phyloP scores from a whole-genome alignment of 2,888 invertebrate genomes.

The Morpho achilles region DNA sequence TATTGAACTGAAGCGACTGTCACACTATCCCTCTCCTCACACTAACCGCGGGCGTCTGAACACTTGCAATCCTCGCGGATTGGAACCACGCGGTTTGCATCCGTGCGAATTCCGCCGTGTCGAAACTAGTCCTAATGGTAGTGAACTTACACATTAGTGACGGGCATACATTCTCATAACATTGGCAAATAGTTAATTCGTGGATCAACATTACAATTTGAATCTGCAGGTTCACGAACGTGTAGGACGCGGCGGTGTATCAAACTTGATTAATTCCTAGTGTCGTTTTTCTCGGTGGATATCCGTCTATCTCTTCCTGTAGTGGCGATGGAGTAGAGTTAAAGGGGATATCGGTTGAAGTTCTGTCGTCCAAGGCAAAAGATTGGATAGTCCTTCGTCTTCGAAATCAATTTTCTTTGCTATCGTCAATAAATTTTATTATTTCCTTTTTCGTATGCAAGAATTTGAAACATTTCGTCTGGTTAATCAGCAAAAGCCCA shows the following conservation, averaged over 20 bases:
- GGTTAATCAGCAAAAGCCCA: not conserved
- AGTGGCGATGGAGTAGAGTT: not conserved
- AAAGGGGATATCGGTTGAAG: not conserved
- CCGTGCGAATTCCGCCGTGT: too few species aligned
- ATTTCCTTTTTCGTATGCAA: not conserved
- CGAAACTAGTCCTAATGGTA: too few species aligned
- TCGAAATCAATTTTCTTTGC: not conserved
- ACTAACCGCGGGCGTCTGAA: too few species aligned
- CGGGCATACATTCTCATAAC: too few species aligned
- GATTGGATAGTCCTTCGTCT: not conserved
- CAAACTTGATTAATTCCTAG: not conserved
- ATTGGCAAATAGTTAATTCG: slow-evolving; percentile 3
- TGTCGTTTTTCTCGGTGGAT: not conserved
- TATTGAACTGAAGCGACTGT: not conserved
- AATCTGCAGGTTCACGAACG: not conserved
- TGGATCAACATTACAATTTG: not conserved
- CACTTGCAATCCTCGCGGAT: too few species aligned
- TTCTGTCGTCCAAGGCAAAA: not conserved
- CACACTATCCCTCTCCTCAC: too few species aligned
- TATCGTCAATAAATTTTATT: not conserved
- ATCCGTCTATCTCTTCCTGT: not conserved
- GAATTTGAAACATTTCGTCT: not conserved
- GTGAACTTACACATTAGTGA: too few species aligned
- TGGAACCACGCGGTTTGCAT: too few species aligned
- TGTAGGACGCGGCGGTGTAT: not conserved